These are phyloP conservation scores for Dryas iulia DNA, from an alignment of 1,140 invertebrate species.

Conservation along the genomic window DNA sequence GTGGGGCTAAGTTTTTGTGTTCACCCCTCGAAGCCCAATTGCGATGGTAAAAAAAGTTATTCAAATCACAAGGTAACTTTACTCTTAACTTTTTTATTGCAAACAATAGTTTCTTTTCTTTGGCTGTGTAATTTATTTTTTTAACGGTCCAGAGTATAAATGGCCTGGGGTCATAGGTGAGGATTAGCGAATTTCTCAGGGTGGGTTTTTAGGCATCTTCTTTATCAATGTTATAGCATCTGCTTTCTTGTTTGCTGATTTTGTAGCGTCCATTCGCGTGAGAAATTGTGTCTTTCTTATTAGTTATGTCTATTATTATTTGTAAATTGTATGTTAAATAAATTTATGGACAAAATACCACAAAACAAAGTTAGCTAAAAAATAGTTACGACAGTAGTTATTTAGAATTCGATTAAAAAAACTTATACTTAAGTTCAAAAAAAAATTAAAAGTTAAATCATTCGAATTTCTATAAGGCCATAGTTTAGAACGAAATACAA, in stretches of 20 bases:
- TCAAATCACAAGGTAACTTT: conserved; percentile 68
- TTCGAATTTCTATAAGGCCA: too few relatives aligned
- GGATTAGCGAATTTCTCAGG: conserved; percentile 61
- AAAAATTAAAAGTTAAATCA: too few relatives aligned
- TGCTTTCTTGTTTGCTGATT: conserved; percentile 29
- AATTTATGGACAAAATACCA: too few relatives aligned
- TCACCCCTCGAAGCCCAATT: conserved; percentile 61
- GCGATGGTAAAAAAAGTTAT: conserved; percentile 48
- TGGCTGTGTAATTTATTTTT: conserved; percentile 70
- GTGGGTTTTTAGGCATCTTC: conserved; percentile 49
- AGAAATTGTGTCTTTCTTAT: conserved; percentile 32
- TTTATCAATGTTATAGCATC: conserved; percentile 48
- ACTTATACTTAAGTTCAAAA: too few relatives aligned
- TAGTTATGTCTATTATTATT: too few relatives aligned
- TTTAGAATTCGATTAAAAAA: too few relatives aligned
- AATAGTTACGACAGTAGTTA: too few relatives aligned
- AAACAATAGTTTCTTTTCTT: conserved; percentile 68
- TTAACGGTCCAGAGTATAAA: conserved; percentile 56
- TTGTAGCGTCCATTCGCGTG: conserved; percentile 25
- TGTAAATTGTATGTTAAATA: too few relatives aligned
- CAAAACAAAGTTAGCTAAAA: too few relatives aligned
- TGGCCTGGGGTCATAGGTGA: conserved; percentile 73
- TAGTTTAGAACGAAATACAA: too few relatives aligned
- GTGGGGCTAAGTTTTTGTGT: conserved; percentile 56
- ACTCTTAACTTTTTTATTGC: conserved; percentile 61